Percentiles rank a stretch among this genome's conserved stretches.
Conservation (phyloP, 2,797 vertebrate species). For the Helarctos malayanus region DNA sequence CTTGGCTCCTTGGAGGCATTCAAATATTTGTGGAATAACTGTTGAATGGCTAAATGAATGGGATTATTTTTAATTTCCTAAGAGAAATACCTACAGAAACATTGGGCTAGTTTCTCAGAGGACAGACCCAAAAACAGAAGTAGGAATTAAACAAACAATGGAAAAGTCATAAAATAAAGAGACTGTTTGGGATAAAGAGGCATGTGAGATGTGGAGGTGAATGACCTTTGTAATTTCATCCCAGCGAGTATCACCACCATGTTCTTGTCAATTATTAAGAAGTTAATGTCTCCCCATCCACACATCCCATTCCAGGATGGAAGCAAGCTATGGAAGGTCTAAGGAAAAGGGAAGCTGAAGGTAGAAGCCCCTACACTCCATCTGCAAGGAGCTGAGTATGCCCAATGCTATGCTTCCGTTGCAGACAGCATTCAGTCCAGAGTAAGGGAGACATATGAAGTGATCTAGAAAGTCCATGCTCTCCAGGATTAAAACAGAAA, state of each 20-base stretch:
- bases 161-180: conserved; percentile 36
- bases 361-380: background rate
- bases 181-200: background rate
- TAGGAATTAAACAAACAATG: conserved; percentile 53
- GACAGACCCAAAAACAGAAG: background rate
- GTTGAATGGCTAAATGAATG: background rate
- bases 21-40: background rate
- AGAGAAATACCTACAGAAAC: conserved; percentile 32
- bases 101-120: conserved; percentile 24
- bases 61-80: conserved; percentile 13
- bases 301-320: background rate
- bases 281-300: background rate
- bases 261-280: conserved; percentile 43
- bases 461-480: background rate
- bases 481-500: background rate
- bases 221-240: conserved; percentile 33
- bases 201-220: background rate
- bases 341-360: background rate
- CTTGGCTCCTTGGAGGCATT: background rate
- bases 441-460: background rate
- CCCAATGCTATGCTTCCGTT: background rate
- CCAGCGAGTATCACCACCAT: background rate
- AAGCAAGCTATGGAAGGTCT: background rate
- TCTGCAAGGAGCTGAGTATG: background rate
- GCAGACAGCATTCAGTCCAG: background rate